Evolutionary conservation across 2,797 vertebrate species (phyloP), one percentile per base, ranked within the genome.

Genomic region (Ctenosaura bakeri): DNA sequence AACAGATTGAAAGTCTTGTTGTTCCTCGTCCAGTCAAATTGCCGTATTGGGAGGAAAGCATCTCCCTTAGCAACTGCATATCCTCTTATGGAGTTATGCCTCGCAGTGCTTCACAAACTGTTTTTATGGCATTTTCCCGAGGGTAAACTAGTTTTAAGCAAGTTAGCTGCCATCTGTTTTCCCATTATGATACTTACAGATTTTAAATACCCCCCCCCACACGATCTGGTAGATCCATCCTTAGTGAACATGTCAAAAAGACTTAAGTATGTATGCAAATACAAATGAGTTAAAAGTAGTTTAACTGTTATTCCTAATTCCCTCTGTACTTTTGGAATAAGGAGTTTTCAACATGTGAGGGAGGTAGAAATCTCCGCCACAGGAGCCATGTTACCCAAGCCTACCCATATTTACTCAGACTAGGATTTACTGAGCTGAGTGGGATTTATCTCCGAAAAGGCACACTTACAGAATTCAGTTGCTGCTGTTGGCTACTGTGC

Each of bases 91-190:
- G 50, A 56, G 18, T 86, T 62, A 66, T 82, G 4, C 64, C 38
- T 73, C 83, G 56, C 54, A 86, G 35, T 59, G 62, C 42, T 90
- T 62, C 38, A 86, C 50, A 59, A 42, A 46, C 83, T 85, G 38
- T 81, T 86, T 84, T 81, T 35, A 64, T 81, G 26, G 50, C 83
- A 56, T 80, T 90, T 69, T 76, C 59, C 73, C 73, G 5, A 46
- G 9, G 24, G 24, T 79, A 69, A 89, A 79, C 42, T 89, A 66
- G 56, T 78, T 78, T 90, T 85, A 80, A 79, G 56, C 50, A 85
- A 71, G 74, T 78, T 85, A 91, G 77, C 85, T 91, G 81, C 66
- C 50, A 79, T 84, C 89, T 91, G 77, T 86, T 62, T 90, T 80
- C 35, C n/a, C 26, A 46, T 85, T 80, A 69, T 35, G 54, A 5